phyloP scores from a whole-genome alignment of 30 jellyfish, hydroid and myxozoan genomes.

The Morbakka virulenta region DNA sequence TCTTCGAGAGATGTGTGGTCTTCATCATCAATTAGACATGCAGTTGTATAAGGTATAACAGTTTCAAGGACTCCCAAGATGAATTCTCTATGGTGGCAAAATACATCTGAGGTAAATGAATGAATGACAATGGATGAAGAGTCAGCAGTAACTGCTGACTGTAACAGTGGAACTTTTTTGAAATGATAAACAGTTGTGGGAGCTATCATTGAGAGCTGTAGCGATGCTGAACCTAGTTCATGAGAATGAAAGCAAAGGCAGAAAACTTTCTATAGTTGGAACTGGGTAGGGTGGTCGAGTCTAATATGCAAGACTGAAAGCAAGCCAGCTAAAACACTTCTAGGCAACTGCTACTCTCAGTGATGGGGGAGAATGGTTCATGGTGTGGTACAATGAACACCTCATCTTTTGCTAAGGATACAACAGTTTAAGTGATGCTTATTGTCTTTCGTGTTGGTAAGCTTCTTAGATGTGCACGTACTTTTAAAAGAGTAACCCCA shows the following conservation, averaged over 20 bases:
- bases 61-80: slow-evolving; percentile 37
- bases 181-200: slow-evolving; percentile 10
- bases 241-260: slow-evolving; percentile 22
- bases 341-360: slow-evolving; percentile 26
- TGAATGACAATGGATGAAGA: slow-evolving; percentile 25
- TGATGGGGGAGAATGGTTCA: neutral
- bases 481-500: too few relatives aligned
- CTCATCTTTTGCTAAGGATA: slow-evolving; percentile 1
- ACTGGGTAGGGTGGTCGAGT: slow-evolving; percentile 29
- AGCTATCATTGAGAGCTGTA: neutral
- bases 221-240: too few relatives aligned
- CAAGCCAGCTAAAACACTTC: slow-evolving; percentile 22
- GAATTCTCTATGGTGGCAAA: too few relatives aligned
- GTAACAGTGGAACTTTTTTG: neutral
- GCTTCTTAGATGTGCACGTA: too few relatives aligned
- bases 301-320: slow-evolving; percentile 50
- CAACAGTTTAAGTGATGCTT: too few relatives aligned
- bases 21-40: too few relatives aligned
- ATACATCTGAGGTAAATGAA: too few relatives aligned
- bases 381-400: neutral
- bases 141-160: neutral
- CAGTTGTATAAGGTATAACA: slow-evolving; percentile 8
- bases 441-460: neutral
- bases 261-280: slow-evolving; percentile 13
- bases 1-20: too few relatives aligned